These are phyloP conservation scores for Nesoenas mayeri DNA, from an alignment of 2,113 vertebrate genomes.

Conservation along the genomic window DNA sequence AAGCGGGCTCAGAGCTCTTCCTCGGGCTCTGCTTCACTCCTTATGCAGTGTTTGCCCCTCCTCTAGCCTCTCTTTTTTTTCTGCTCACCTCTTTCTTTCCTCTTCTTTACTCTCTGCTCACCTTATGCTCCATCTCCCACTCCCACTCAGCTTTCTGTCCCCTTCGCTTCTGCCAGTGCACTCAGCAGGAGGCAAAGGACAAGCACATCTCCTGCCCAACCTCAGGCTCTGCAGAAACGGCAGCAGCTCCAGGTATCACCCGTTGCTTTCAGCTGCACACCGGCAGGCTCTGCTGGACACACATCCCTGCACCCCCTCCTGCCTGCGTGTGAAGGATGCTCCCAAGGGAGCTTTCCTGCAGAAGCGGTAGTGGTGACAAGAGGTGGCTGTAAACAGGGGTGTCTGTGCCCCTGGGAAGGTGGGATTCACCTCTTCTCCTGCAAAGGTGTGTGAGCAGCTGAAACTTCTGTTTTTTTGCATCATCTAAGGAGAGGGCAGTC, in stretches of 20 bases:
- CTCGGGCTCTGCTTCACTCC: neutral
- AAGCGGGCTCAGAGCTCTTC: neutral
- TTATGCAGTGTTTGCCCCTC: neutral
- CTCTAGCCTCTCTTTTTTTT: neutral
- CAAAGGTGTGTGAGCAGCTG: neutral
- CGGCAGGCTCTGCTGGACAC: accelerated
- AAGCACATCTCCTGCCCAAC: neutral
- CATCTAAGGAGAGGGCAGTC: neutral
- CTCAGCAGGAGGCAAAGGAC: neutral
- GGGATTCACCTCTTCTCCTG: neutral
- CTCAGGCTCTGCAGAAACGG: neutral
- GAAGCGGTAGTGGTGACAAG: accelerated
- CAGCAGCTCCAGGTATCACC: neutral
- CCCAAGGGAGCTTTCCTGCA: neutral
- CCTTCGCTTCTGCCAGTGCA: neutral
- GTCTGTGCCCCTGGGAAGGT: neutral
- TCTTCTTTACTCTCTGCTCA: neutral
- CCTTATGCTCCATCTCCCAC: neutral
- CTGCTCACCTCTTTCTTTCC: neutral
- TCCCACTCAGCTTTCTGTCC: neutral
- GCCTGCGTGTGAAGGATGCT: neutral
- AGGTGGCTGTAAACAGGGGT: accelerated
- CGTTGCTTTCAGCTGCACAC: accelerated
- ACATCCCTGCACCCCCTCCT: neutral
- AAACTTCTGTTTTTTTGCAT: no score